Percentiles rank a stretch among this genome's conserved stretches.
Conservation (phyloP, 2,113 vertebrate genomes). For the Anthoscopus minutus region DNA sequence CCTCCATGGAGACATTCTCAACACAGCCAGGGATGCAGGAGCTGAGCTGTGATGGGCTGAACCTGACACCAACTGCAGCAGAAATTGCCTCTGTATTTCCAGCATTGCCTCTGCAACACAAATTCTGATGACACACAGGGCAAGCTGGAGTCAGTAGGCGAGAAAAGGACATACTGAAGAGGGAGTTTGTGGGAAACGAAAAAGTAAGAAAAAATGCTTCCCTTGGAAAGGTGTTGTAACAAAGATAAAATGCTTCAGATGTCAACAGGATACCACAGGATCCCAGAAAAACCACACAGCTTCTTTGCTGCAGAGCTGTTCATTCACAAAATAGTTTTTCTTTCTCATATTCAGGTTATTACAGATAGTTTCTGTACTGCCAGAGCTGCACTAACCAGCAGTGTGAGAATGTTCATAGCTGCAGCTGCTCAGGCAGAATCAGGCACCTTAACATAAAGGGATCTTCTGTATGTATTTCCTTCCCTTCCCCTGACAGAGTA, state of each 20-base stretch:
- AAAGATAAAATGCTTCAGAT: neutral
- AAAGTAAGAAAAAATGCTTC: neutral
- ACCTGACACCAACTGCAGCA: neutral
- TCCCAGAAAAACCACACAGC: neutral
- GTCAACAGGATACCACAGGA: neutral
- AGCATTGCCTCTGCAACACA: neutral
- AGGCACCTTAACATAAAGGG: neutral
- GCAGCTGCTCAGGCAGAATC: neutral
- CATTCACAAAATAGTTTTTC: neutral
- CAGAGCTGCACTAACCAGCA: neutral
- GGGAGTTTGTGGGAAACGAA: neutral
- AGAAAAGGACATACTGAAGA: neutral
- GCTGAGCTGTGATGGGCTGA: neutral
- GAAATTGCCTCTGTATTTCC: neutral
- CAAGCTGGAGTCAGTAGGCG: neutral
- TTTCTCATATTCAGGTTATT: neutral
- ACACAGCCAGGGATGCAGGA: neutral
- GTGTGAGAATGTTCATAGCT: neutral
- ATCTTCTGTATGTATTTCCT: neutral
- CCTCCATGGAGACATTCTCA: neutral
- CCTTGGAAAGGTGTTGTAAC: neutral
- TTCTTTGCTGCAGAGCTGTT: neutral
- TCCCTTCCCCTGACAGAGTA: neutral
- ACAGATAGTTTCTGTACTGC: neutral
- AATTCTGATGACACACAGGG: rapidly evolving